Base-by-base conservation (phyloP, 2,797 vertebrate genomes). In the Gambusia yucatana region DNA sequence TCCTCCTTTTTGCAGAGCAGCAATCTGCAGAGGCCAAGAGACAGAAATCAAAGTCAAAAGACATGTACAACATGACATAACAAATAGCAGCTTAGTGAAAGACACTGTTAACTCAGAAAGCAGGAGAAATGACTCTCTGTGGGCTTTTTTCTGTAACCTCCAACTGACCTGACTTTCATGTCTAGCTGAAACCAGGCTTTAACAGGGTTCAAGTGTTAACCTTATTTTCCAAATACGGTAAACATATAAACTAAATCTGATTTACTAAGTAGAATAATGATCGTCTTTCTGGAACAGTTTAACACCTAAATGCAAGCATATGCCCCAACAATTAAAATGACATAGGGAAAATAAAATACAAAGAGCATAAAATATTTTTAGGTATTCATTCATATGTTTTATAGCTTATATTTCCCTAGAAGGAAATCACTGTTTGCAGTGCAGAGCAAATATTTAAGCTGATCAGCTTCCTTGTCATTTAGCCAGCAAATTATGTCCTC, bases 1-100 rank as follows among this genome's bases (percentile, higher is more conserved):
- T 89, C 98, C 98, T 86, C 90, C 95, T 79, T 82, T 95, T 87
- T 91, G 94, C 84, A 99, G 93, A 74, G 90, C 86, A 39, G 90
- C 87, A n/a, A 96, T 94, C 95, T 95, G 89, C 2, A 41, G 72
- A 88, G 79, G 77, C 48, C 82, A 82, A 77, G 48, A 83, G 30
- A 88, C 44, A 79, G 5, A 82, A 76, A 84, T 78, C 75, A 82
- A 84, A 91, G 75, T 76, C 3, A 76, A 33, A 77, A 71, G 70
- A 78, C 44, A 80, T 75, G 55, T 28, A 61, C 78, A 77, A 57
- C 43, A 55, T 41, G n/a, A 4, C 67, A 80, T 77, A 65, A 86
- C 52, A 84, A 84, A 84, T 7, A 75, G 46, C 67, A 77, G 6
- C 30, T 30, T 43, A 39, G 13, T 28, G 39, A 79, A 77, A 72